Percentiles rank a stretch among this genome's conserved stretches.
These are phyloP conservation scores for Galemys pyrenaicus DNA, from an alignment of 2,113 vertebrate species.

Conservation along the genomic window DNA sequence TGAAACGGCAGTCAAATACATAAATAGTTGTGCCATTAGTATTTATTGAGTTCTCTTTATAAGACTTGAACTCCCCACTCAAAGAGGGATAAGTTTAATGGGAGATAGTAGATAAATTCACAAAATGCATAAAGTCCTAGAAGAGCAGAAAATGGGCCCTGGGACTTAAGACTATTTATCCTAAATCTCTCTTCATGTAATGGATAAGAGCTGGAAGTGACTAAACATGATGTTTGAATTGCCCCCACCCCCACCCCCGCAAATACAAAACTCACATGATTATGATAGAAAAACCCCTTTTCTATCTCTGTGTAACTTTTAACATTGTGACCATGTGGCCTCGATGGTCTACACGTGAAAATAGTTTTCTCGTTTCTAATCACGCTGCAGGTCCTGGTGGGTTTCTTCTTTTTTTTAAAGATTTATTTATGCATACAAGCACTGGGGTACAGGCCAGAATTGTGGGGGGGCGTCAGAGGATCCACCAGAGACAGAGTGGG, in stretches of 20 bases:
- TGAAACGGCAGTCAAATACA: slow-evolving; percentile 1
- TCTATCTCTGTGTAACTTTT: neutral
- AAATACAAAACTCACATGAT: neutral
- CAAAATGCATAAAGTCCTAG: neutral
- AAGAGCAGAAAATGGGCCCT: neutral
- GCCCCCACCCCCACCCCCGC: no score
- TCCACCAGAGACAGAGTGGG: no score
- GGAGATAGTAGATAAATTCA: neutral
- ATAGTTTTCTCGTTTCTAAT: neutral
- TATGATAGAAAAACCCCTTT: neutral
- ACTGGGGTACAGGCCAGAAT: no score
- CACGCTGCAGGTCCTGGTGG: neutral
- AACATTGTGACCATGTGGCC: no score
- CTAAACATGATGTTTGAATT: neutral
- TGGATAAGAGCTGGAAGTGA: neutral
- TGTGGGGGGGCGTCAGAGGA: no score
- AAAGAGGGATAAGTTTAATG: neutral
- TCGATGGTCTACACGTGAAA: neutral
- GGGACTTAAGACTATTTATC: neutral
- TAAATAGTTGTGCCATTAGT: neutral
- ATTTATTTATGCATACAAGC: no score
- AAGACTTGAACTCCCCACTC: neutral
- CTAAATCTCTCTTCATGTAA: neutral
- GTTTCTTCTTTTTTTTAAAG: no score
- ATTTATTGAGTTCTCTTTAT: neutral